phyloP scores from a whole-genome alignment of 2,113 vertebrate species.

The Naja naja region DNA sequence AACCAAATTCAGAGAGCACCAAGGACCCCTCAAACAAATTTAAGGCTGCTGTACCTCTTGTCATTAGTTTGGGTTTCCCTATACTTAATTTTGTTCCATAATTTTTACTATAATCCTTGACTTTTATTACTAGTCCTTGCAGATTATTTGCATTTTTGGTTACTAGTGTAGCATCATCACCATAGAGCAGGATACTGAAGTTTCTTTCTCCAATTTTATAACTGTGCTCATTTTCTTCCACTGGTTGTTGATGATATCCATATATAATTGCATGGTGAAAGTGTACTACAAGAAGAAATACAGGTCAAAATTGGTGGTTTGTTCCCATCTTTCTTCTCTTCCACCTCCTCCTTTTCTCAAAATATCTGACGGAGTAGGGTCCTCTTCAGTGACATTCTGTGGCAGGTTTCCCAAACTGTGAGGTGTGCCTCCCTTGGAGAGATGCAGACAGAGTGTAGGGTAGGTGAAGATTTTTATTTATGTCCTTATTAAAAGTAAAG shows the following conservation, averaged over 20 bases:
- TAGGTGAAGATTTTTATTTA: neutral
- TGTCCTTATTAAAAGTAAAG: neutral
- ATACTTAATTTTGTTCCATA: neutral
- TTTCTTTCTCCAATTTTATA: neutral
- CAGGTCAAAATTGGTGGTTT: neutral
- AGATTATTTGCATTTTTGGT: neutral
- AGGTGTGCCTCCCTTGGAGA: neutral
- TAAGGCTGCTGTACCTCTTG: neutral
- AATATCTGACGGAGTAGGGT: neutral
- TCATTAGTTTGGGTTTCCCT: neutral
- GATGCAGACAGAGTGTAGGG: neutral
- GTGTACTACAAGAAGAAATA: neutral
- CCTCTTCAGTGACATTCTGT: neutral
- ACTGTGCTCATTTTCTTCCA: neutral
- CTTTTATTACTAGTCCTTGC: neutral
- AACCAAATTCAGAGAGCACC: no score
- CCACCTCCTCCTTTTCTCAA: neutral
- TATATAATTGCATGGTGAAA: neutral
- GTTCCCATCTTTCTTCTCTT: neutral
- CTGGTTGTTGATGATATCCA: neutral
- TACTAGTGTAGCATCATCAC: neutral
- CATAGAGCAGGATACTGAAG: neutral
- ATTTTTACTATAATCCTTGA: neutral
- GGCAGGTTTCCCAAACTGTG: neutral
- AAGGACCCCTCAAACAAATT: no score